Base-by-base conservation (phyloP, 1,140 invertebrate species). In the Drosophila pseudoananassae region DNA sequence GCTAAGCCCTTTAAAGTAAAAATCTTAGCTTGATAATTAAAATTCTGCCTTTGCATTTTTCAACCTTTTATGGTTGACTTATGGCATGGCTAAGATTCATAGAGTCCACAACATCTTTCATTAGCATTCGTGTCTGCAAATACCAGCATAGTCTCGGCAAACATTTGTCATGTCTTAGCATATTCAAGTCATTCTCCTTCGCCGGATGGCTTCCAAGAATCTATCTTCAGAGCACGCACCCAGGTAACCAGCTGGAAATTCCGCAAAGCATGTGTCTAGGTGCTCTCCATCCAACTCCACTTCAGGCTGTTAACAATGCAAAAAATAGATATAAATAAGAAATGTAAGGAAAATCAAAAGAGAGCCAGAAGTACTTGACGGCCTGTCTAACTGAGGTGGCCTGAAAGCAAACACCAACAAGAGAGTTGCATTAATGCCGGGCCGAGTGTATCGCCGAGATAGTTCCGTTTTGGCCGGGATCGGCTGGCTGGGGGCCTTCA, bases 111-210 rank as follows among this genome's bases (percentile, higher is more conserved):
- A 40, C 31, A 31, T 59, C 23, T 36, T 25, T 49, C 59, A 65
- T 74, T 65, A 74, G 46, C 71, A 74, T 75, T 17, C 14, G 5
- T 36, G 38, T 65, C 20, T 31, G 52, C 53, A 51, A 56, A 36
- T 54, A 45, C 46, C 46, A 38, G 8, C 7, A 17, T 43, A 43
- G 40, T 43, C 64, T 56, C 51, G n/a, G 27, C 64, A 73, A 73
- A 61, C 69, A 73, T 73, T 73, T 73, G 45, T 73, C 70, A 74
- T 73, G 69, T 73, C 50, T 55, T 43, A 54, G 17, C 58, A 73
- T 74, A 73, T 61, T 52, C 56, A 46, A 61, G 51, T 46, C 71
- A 56, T 52, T 64, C 53, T 64, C 50, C 38, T 29, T 33, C 20
- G 15, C 46, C 52, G 49, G 59, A 74, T 75, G 45, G 29, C 66